Base-by-base conservation (phyloP, 2,797 vertebrate species). In the Argya squamiceps region DNA sequence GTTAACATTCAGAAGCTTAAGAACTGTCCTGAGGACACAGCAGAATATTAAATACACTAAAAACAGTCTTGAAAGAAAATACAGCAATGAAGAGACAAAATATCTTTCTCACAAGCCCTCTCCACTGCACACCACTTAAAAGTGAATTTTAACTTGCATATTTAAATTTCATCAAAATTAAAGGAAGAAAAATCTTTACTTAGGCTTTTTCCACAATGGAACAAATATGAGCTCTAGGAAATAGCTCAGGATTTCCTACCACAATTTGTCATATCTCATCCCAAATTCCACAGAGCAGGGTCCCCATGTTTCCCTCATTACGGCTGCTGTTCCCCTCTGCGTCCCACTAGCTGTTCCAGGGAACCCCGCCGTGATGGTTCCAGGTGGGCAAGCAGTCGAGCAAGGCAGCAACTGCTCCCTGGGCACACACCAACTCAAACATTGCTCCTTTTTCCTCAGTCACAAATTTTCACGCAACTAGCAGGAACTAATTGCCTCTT, bases 331-430 rank as follows among this genome's bases (percentile, higher is more conserved):
- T 84, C 17, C 16, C 36, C 64, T 19, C 9, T 24, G 30, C 9
- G 23, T 60, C 43, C 23, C 30, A 9, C 7, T 1, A 19, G 29
- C 55, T 30, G 32, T 5, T 8, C 26, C 34, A 16, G 15, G 32
- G 63, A 36, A 29, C 11, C 23, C 30, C 0, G 0, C 34, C 0
- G 18, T 0, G 21, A 53, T 1, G 2, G 58, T 2, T 67, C 67
- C 82, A 58, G 39, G 23, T 2, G 59, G 26, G 23, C 78, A 7
- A 59, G 29, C 11, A 6, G 55, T 49, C 0, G 0, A 44, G 79
- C 71, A 27, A 7, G 2, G 55, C 76, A 23, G 20, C 64, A 39
- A 24, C 49, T 7, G 0, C 8, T 60, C 58, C 56, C 65, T 1
- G 0, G 37, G 22, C 36, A 67, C 7, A 0, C 29, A 29, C 49